Conservation (phyloP, 2,797 vertebrate species). For the Chromis chromis region DNA sequence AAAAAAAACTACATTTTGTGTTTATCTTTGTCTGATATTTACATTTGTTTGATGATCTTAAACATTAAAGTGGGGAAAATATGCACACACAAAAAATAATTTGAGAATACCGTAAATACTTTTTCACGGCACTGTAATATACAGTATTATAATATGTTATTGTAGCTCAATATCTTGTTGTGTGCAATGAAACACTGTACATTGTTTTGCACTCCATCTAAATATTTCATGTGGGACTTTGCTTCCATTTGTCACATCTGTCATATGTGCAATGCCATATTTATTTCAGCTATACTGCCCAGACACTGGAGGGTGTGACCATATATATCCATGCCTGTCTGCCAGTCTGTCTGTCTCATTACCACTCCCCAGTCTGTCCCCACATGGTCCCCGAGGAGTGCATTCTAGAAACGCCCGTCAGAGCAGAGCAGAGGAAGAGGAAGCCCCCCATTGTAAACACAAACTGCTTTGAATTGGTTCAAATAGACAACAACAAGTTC, state of each 20-base stretch:
- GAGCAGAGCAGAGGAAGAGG: slow-evolving; percentile 69
- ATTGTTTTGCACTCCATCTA: not conserved
- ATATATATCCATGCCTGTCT: slow-evolving; percentile 46
- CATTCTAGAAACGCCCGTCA: slow-evolving; percentile 74
- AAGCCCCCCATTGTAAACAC: slow-evolving; percentile 78
- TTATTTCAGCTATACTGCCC: not conserved
- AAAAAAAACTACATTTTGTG: no score
- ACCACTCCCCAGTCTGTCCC: slow-evolving; percentile 53
- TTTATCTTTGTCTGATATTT: no score
- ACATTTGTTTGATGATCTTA: no score
- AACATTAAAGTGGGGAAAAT: no score
- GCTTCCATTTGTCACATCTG: not conserved
- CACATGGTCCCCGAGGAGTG: slow-evolving; percentile 59
- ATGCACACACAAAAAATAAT: no score
- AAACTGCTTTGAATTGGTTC: slow-evolving; percentile 66
- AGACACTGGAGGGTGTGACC: slow-evolving; percentile 48
- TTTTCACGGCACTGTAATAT: no score
- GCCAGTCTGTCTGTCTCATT: slow-evolving; percentile 70
- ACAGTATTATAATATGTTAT: no score
- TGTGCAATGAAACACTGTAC: no score
- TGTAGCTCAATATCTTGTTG: no score
- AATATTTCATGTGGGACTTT: not conserved
- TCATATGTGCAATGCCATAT: not conserved
- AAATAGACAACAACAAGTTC: slow-evolving; percentile 46
- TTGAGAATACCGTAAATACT: no score